These are phyloP conservation scores for Brachypterus glaber DNA, from an alignment of 2,888 invertebrate species.

Conservation along the genomic window DNA sequence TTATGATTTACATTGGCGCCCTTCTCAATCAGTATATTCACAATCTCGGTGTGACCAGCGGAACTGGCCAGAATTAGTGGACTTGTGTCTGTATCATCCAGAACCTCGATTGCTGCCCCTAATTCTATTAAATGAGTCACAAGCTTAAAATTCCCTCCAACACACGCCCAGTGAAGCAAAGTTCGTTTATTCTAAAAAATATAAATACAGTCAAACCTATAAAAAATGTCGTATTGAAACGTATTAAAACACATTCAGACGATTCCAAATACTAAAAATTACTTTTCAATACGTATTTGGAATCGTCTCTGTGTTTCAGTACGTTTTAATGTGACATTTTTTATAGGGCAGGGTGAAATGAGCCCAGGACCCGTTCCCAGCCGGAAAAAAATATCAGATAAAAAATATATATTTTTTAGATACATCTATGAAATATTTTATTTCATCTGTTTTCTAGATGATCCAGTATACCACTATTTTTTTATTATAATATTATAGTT, in stretches of 20 bases:
- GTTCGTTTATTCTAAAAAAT: slow-evolving; percentile 54
- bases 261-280: too few relatives aligned
- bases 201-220: slow-evolving; percentile 1
- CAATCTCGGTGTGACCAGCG: slow-evolving; percentile 62
- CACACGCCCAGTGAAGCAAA: slow-evolving; percentile 70
- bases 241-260: slow-evolving; percentile 12
- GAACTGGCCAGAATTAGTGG: slow-evolving; percentile 73
- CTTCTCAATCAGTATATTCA: slow-evolving; percentile 53
- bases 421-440: too few relatives aligned
- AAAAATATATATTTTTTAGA: too few relatives aligned
- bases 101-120: slow-evolving; percentile 57
- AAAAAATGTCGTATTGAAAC: slow-evolving; percentile 7
- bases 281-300: too few relatives aligned
- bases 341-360: too few relatives aligned
- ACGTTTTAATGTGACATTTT: too few relatives aligned
- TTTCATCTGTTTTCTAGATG: too few relatives aligned
- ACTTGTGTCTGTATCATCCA: slow-evolving; percentile 67
- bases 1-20: slow-evolving; percentile 66
- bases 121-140: slow-evolving; percentile 58
- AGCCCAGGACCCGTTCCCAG: too few relatives aligned
- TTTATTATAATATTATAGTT: too few relatives aligned
- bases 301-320: too few relatives aligned
- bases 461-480: too few relatives aligned
- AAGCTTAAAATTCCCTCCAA: slow-evolving; percentile 66
- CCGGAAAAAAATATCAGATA: slow-evolving; percentile 11